These are phyloP conservation scores for Aleiodes testaceus DNA, from an alignment of 2,888 invertebrate species.

Conservation along the genomic window DNA sequence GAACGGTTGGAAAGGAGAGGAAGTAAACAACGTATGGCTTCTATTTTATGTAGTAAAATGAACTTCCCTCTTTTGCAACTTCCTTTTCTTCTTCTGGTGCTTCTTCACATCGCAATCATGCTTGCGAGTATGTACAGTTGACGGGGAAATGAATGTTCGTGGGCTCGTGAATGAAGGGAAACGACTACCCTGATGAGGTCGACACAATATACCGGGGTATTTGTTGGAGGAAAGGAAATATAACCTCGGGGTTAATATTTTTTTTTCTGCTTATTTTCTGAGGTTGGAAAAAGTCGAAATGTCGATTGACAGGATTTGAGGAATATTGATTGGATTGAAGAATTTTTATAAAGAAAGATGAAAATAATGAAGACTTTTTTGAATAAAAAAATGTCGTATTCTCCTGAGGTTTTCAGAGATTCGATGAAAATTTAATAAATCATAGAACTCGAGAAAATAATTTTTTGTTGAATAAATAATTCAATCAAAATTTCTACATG, in stretches of 20 bases:
- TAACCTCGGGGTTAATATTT: background rate
- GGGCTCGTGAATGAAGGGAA: slow-evolving; percentile 2
- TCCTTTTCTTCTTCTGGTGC: background rate
- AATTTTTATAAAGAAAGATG: too few species aligned
- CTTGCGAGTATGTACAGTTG: too few species aligned
- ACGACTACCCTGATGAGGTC: slow-evolving; percentile 11
- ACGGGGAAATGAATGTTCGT: slow-evolving; percentile 13
- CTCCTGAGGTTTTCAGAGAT: too few species aligned
- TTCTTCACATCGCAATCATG: background rate
- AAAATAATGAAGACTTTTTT: too few species aligned
- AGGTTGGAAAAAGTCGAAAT: background rate
- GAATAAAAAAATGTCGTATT: too few species aligned
- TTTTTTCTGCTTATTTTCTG: background rate
- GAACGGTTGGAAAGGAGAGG: background rate
- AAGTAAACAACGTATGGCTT: background rate
- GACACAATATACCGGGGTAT: background rate
- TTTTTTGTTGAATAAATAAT: too few species aligned
- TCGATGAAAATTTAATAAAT: too few species aligned
- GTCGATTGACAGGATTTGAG: background rate
- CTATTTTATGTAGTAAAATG: too few species aligned
- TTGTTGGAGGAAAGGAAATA: background rate
- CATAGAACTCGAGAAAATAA: too few species aligned
- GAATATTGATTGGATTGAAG: too few species aligned
- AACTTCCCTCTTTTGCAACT: too few species aligned
- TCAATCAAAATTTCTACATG: too few species aligned